Base-by-base conservation (phyloP, 1,140 invertebrate genomes). In the Colletes latitarsis region DNA sequence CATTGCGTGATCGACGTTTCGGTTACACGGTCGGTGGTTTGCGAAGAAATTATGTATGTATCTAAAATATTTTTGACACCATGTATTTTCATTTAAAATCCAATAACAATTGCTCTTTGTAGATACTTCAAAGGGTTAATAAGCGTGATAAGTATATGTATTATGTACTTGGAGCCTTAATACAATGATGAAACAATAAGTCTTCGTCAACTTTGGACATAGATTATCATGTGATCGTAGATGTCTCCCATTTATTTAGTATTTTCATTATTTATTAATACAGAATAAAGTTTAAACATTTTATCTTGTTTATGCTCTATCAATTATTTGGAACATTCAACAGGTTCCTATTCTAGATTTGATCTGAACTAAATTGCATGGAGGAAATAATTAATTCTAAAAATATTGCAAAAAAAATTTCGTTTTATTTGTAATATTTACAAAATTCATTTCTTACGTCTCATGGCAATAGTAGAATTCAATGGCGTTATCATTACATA, bases 251-350 rank as follows among this genome's bases (percentile, higher is more conserved):
- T 67, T 77, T 76, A 83, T 10, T 79, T 88, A 77, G 52, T 17
- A 76, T 75, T 88, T 86, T 87, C 73, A 71, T 89, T 89, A 89
- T 89, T 89, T 89, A 89, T 89, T 89, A 21, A 72, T 86, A 82
- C 43, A 39, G 64, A 88, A 89, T 86, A 85, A 88, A 85, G 12
- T 52, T 41, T 75, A 52, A 69, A 74, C 66, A 68, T 49, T 66
- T 21, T 63, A 62, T 53, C 17, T 30, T 17, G 8, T 63, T 64
- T 55, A 14, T 30, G 9, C 21, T 52, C 30, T 64, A 41, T 10
- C 39, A 49, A 39, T 55, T 6, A 46, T 30, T 55, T 19, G 14
- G 6, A 46, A 15, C 21, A 76, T 14, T 66, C 60, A 39, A 67
- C 9, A 19, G n/a, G 49, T 67, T 67, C 43, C 10, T 49, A 21